phyloP scores from a whole-genome alignment of 2,888 invertebrate genomes.

The Drosophila maculinotata region DNA sequence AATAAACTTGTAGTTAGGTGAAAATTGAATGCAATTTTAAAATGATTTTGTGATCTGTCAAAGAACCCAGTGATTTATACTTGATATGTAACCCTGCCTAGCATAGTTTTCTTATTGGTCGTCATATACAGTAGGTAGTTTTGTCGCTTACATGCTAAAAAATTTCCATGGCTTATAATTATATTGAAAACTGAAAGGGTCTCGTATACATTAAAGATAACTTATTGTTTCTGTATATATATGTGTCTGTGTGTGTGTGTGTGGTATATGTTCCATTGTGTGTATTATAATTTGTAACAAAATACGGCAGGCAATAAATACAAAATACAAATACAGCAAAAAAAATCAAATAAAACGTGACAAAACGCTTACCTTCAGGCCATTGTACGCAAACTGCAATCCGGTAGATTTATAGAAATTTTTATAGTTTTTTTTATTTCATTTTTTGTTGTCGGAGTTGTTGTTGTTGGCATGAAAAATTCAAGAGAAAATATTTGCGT shows the following conservation, averaged over 20 bases:
- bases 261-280: slow-evolving; percentile 28
- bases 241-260: slow-evolving; percentile 34
- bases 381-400: slow-evolving; percentile 94
- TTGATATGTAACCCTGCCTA: slow-evolving; percentile 33
- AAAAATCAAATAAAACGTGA: slow-evolving; percentile 37
- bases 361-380: slow-evolving; percentile 91
- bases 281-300: slow-evolving; percentile 60
- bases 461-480: slow-evolving; percentile 68
- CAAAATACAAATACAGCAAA: slow-evolving; percentile 68
- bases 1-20: slow-evolving; percentile 26
- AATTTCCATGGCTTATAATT: slow-evolving; percentile 45
- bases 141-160: slow-evolving; percentile 47
- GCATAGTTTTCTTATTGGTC: slow-evolving; percentile 14
- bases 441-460: slow-evolving; percentile 4
- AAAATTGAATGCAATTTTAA: slow-evolving; percentile 29
- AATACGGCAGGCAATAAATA: slow-evolving; percentile 79
- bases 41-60: slow-evolving; percentile 45
- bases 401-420: slow-evolving; percentile 52
- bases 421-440: slow-evolving; percentile 1
- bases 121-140: slow-evolving; percentile 15
- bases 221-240: slow-evolving; percentile 40
- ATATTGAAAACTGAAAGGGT: slow-evolving; percentile 42
- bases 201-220: slow-evolving; percentile 50
- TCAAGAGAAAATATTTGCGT: slow-evolving; percentile 69
- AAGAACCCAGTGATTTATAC: slow-evolving; percentile 40